phyloP scores from a whole-genome alignment of 2,888 invertebrate genomes.

The Anticlea derivata region DNA sequence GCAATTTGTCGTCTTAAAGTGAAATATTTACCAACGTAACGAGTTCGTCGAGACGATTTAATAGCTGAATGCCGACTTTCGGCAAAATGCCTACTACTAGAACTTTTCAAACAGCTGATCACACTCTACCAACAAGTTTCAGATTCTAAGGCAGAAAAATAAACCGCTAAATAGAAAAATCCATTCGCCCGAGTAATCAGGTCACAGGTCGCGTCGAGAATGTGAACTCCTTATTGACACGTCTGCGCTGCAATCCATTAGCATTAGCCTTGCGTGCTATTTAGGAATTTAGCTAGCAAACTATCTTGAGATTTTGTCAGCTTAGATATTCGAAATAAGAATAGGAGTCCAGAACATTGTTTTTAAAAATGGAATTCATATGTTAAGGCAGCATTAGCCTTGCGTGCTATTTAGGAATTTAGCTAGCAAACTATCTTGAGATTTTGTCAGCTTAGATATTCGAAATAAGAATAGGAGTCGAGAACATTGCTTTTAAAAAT shows the following conservation, averaged over 20 bases:
- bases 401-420: constrained; percentile 55
- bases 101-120: no score
- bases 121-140: no score
- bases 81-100: no score
- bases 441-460: constrained; percentile 36
- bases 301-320: constrained; percentile 48
- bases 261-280: constrained; percentile 75
- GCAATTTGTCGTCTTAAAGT: not conserved
- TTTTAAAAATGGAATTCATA: not conserved
- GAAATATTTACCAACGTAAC: no score
- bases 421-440: constrained; percentile 30
- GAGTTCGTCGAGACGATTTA: no score
- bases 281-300: constrained; percentile 55
- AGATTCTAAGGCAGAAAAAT: constrained; percentile 14
- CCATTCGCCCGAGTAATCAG: constrained; percentile 44
- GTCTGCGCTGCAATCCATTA: constrained; percentile 65
- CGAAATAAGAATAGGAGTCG: constrained; percentile 19
- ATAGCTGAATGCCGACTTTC: no score
- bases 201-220: constrained; percentile 64
- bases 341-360: constrained; percentile 11
- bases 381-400: constrained; percentile 69
- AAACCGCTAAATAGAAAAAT: constrained; percentile 28
- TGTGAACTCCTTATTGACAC: constrained; percentile 70
- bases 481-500: not conserved
- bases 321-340: constrained; percentile 17